phyloP scores from a whole-genome alignment of 2,888 invertebrate species.

The Athalia cordata region DNA sequence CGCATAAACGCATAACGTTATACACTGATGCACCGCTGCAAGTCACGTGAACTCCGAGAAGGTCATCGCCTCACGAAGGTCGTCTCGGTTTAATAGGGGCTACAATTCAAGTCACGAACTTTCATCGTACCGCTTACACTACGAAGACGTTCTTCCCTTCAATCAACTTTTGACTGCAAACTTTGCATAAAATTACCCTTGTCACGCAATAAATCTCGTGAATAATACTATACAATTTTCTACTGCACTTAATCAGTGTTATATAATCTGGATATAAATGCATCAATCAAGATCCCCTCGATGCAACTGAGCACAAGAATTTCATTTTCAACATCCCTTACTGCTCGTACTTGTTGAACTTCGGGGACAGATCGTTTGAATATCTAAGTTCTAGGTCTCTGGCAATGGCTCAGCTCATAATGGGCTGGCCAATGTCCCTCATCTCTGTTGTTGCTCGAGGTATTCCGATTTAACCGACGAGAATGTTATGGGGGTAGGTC shows the following conservation, averaged over 20 bases:
- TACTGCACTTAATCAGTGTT: too few species aligned
- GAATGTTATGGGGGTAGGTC: too few species aligned
- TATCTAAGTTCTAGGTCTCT: slow-evolving; percentile 40
- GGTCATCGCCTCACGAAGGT: slow-evolving; percentile 33
- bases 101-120: slow-evolving; percentile 17
- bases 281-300: too few species aligned
- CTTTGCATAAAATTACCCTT: too few species aligned
- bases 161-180: too few species aligned
- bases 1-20: background rate
- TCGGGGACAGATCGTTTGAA: slow-evolving; percentile 9
- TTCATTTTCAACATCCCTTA: background rate
- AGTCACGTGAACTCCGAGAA: slow-evolving; percentile 31
- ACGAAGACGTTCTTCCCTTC: too few species aligned
- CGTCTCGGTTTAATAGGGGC: slow-evolving; percentile 23
- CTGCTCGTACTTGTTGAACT: slow-evolving; percentile 5
- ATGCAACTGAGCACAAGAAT: too few species aligned
- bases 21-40: background rate
- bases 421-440: slow-evolving; percentile 25
- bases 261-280: too few species aligned
- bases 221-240: too few species aligned
- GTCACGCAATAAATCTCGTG: too few species aligned
- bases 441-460: slow-evolving; percentile 7
- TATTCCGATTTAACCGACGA: background rate
- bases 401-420: slow-evolving; percentile 21
- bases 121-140: background rate